Evolutionary conservation across 2,888 invertebrate species (phyloP).

Genomic region (Lasioglossum calceatum): DNA sequence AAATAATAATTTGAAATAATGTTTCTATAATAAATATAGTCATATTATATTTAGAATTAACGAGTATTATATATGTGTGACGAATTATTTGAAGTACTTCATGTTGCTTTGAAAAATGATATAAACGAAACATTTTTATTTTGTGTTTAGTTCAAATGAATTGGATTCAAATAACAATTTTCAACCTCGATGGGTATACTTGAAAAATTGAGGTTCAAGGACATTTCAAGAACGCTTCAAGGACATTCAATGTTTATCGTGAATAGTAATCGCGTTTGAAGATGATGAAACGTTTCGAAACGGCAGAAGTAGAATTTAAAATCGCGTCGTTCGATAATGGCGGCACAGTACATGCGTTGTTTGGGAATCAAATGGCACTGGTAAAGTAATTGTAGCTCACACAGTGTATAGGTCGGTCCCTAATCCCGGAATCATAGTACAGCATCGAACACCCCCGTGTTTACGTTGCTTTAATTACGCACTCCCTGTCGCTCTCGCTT

Average conservation of each 20-base stretch:
- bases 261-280: not conserved
- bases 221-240: too few relatives aligned
- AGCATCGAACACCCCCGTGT: conserved; percentile 44
- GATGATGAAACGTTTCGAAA: not conserved
- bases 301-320: conserved; percentile 2
- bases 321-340: not conserved
- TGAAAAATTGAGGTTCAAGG: not conserved
- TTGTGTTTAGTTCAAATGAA: not conserved
- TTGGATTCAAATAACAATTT: not conserved
- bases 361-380: conserved; percentile 1
- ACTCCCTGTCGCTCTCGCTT: conserved; percentile 24
- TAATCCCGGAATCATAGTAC: conserved; percentile 43
- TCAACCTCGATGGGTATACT: not conserved
- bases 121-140: not conserved
- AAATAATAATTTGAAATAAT: not conserved
- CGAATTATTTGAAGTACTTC: not conserved
- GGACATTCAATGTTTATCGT: not conserved
- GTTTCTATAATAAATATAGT: too few relatives aligned
- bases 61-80: not conserved
- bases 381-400: conserved; percentile 37
- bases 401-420: conserved; percentile 22
- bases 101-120: not conserved
- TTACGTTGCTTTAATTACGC: conserved; percentile 48
- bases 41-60: not conserved
- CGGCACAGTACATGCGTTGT: not conserved